Conservation (phyloP, 2,888 invertebrate species). For the Tricholauxania praeusta region DNA sequence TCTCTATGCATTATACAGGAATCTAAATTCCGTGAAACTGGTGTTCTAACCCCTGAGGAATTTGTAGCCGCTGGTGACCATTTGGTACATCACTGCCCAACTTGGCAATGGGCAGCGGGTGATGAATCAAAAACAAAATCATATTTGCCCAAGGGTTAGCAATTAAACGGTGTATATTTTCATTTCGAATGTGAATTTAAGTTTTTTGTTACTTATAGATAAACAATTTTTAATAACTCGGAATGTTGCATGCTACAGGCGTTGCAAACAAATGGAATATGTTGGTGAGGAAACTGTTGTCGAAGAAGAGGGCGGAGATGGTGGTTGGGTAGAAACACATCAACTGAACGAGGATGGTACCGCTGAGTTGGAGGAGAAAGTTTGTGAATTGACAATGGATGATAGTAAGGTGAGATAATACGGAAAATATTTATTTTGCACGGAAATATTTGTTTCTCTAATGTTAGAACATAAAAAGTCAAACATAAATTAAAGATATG, state of each 20-base stretch:
- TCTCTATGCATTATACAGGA: conserved; percentile 74
- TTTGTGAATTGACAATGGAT: conserved; percentile 89
- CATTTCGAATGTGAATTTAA: neutral
- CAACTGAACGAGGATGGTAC: conserved; percentile 80
- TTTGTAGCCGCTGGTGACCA: conserved; percentile 99
- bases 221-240: conserved; percentile 98
- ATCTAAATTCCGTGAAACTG: conserved; percentile 97
- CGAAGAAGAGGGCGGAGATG: conserved; percentile 86
- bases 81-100: conserved; percentile 98
- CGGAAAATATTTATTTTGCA: neutral
- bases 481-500: neutral
- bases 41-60: conserved; percentile 98
- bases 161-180: conserved; percentile 18
- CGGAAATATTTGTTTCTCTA: neutral
- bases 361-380: conserved; percentile 71
- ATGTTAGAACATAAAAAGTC: neutral
- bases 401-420: conserved; percentile 69
- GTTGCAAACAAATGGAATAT: conserved; percentile 84
- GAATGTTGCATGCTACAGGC: conserved; percentile 95
- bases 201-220: conserved; percentile 68
- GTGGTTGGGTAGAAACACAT: conserved; percentile 99
- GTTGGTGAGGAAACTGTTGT: conserved; percentile 86
- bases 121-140: conserved; percentile 90
- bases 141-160: conserved; percentile 84
- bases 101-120: conserved; percentile 97